Evolutionary conservation across 1,140 invertebrate species (phyloP).

Genomic region (Caenorhabditis brenneri): DNA sequence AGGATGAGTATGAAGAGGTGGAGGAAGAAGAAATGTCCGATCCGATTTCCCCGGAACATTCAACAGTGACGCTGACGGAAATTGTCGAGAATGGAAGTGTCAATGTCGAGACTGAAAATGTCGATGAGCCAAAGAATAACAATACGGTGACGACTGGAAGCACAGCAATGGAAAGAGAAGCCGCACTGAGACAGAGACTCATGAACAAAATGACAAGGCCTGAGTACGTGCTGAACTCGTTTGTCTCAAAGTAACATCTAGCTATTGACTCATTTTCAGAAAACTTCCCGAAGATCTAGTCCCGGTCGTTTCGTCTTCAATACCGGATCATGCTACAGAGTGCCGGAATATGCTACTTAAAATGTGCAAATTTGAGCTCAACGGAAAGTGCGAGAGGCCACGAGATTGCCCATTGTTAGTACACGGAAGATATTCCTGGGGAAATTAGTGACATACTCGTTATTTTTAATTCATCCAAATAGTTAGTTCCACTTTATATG

Average conservation of each 20-base stretch:
- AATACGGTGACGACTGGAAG: no score
- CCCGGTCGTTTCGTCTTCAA: neutral
- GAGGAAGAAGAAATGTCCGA: neutral
- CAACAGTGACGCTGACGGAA: neutral
- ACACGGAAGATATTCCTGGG: no score
- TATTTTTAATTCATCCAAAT: no score
- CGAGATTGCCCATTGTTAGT: neutral
- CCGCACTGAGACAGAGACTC: neutral
- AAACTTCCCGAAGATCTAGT: neutral
- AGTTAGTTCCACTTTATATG: no score
- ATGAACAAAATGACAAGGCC: neutral
- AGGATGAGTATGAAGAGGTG: conserved; percentile 26
- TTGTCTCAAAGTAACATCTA: no score
- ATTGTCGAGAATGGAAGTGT: no score
- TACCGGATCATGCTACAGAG: neutral
- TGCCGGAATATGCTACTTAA: neutral
- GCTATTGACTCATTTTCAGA: no score
- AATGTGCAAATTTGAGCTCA: conserved; percentile 26
- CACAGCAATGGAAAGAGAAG: no score
- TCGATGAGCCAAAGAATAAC: no score
- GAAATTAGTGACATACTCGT: no score
- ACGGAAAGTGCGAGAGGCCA: neutral
- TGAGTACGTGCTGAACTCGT: neutral
- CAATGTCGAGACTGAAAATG: no score
- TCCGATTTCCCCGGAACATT: neutral